These are phyloP conservation scores for Drosophila auraria DNA, from an alignment of 1,140 invertebrate genomes.

Conservation along the genomic window DNA sequence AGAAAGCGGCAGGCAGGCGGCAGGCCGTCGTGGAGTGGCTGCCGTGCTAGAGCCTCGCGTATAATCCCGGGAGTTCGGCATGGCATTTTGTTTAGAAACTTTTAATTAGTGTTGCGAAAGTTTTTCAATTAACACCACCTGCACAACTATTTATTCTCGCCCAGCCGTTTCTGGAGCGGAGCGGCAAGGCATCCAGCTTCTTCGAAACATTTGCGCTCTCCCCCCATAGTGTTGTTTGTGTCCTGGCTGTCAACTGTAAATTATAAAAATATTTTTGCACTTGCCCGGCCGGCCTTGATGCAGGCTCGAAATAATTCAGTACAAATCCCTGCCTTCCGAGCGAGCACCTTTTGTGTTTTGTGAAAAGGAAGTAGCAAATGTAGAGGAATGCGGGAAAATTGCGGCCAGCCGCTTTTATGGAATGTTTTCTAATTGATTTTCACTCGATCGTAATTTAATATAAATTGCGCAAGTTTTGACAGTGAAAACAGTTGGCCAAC, in stretches of 20 bases:
- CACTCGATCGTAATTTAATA: slow-evolving; percentile 75
- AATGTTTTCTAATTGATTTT: slow-evolving; percentile 78
- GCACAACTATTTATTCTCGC: slow-evolving; percentile 84
- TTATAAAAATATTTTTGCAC: slow-evolving; percentile 79
- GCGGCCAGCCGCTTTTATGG: slow-evolving; percentile 65
- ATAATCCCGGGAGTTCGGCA: slow-evolving; percentile 49
- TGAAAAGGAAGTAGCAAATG: slow-evolving; percentile 8
- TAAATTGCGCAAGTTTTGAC: slow-evolving; percentile 80
- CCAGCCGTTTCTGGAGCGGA: slow-evolving; percentile 24
- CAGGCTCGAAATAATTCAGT: slow-evolving; percentile 61
- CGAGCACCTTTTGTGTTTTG: slow-evolving; percentile 2
- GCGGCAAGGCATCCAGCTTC: slow-evolving; percentile 30
- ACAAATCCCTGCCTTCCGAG: slow-evolving; percentile 33
- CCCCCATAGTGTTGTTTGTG: slow-evolving; percentile 40
- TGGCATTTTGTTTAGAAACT: slow-evolving; percentile 84
- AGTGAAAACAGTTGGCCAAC: slow-evolving; percentile 54
- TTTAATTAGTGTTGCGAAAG: slow-evolving; percentile 85
- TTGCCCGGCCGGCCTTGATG: slow-evolving; percentile 42
- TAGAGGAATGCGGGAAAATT: slow-evolving; percentile 32
- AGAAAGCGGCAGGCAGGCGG: slow-evolving; percentile 3
- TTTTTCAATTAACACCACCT: slow-evolving; percentile 85
- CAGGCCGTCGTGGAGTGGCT: not conserved
- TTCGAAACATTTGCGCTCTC: slow-evolving; percentile 30
- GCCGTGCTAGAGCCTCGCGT: slow-evolving; percentile 18
- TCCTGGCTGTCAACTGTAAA: slow-evolving; percentile 78